phyloP scores from a whole-genome alignment of 2,888 invertebrate species.

The Athalia circularis region DNA sequence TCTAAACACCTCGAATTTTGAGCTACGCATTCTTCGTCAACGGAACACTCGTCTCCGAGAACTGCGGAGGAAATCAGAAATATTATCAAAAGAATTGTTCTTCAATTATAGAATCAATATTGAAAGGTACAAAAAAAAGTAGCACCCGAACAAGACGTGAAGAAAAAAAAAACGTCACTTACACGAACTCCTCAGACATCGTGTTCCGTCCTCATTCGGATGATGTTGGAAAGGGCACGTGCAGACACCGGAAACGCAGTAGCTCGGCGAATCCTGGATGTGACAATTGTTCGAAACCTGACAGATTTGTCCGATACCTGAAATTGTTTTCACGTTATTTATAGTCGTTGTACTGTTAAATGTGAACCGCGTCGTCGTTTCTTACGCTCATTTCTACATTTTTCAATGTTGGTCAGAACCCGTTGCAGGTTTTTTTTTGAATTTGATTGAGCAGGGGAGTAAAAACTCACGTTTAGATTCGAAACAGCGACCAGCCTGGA shows the following conservation, averaged over 20 bases:
- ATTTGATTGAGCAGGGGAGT: neutral
- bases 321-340: constrained; percentile 13
- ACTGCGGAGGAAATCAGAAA: constrained; percentile 52
- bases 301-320: constrained; percentile 69
- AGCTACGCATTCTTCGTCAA: constrained; percentile 69
- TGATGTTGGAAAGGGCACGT: constrained; percentile 68
- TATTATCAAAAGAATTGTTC: neutral
- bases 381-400: no score
- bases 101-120: neutral
- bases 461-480: constrained; percentile 67
- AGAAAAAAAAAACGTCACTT: constrained; percentile 48
- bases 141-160: neutral
- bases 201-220: constrained; percentile 63
- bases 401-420: no score
- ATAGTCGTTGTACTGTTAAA: neutral
- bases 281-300: constrained; percentile 69
- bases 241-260: constrained; percentile 68
- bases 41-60: constrained; percentile 64
- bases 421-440: neutral
- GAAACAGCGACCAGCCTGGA: constrained; percentile 69
- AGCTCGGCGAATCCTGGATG: constrained; percentile 62
- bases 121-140: neutral
- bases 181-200: constrained; percentile 67
- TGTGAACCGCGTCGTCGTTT: neutral
- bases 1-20: constrained; percentile 66